Evolutionary conservation across 2,113 vertebrate genomes (phyloP).

Genomic region (Erinaceus europaeus): DNA sequence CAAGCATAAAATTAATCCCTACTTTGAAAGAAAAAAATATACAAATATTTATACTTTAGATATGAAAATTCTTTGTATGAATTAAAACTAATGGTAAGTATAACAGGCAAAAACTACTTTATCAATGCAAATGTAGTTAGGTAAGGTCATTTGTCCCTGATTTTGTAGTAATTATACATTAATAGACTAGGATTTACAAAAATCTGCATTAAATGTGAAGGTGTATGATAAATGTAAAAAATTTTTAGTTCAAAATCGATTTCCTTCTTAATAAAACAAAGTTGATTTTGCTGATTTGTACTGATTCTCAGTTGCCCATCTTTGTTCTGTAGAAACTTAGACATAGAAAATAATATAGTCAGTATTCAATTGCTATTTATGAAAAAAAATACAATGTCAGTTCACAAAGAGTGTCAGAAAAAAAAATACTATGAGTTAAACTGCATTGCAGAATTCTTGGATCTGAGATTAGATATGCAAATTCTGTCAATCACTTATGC

Average conservation of each 20-base stretch:
- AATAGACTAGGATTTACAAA: background rate
- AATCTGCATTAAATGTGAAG: background rate
- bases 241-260: background rate
- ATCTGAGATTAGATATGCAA: background rate
- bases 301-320: background rate
- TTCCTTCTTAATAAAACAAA: background rate
- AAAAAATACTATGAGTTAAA: background rate
- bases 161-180: conserved; percentile 6
- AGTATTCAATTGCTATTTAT: background rate
- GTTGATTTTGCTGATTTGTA: background rate
- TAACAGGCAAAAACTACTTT: background rate
- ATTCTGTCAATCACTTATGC: background rate
- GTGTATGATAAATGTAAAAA: background rate
- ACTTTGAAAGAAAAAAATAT: conserved; percentile 63
- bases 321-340: background rate
- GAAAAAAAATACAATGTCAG: background rate
- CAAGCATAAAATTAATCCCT: conserved; percentile 51
- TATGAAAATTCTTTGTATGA: conserved; percentile 14
- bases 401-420: accelerated
- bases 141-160: background rate
- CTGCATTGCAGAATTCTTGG: accelerated
- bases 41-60: background rate
- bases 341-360: background rate
- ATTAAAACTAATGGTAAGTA: background rate
- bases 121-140: conserved; percentile 16